Conservation (phyloP, 23 tunicate species). For the Styela clava region DNA sequence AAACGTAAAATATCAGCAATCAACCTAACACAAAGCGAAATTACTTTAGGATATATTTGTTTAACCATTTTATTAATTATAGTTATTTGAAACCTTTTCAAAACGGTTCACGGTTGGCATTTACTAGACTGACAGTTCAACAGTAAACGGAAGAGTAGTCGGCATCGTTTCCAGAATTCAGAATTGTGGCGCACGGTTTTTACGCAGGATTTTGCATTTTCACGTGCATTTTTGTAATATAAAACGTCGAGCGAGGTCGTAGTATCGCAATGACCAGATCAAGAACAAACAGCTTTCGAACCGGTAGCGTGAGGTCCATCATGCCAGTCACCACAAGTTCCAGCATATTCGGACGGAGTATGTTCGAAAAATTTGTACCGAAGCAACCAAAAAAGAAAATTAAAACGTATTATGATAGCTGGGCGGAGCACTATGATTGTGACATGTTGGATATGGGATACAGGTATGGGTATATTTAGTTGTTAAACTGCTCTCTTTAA, state of each 20-base stretch:
- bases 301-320: not conserved
- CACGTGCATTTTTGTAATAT: not conserved
- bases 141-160: not conserved
- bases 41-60: too few relatives aligned
- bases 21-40: too few relatives aligned
- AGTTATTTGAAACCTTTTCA: too few relatives aligned
- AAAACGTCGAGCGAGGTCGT: not conserved
- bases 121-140: not conserved
- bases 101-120: not conserved
- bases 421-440: slow-evolving; percentile 14
- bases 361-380: not conserved
- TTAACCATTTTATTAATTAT: too few relatives aligned
- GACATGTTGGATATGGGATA: slow-evolving; percentile 24
- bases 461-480: too few relatives aligned
- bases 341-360: not conserved
- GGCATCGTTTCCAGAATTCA: not conserved
- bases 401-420: slow-evolving; percentile 14
- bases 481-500: too few relatives aligned
- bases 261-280: not conserved
- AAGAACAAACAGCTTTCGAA: not conserved
- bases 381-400: not conserved
- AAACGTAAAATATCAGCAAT: too few relatives aligned
- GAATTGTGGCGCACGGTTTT: not conserved
- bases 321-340: not conserved
- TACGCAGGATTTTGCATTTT: not conserved